phyloP scores from a whole-genome alignment of 1,140 invertebrate species.

The Papilio polytes region DNA sequence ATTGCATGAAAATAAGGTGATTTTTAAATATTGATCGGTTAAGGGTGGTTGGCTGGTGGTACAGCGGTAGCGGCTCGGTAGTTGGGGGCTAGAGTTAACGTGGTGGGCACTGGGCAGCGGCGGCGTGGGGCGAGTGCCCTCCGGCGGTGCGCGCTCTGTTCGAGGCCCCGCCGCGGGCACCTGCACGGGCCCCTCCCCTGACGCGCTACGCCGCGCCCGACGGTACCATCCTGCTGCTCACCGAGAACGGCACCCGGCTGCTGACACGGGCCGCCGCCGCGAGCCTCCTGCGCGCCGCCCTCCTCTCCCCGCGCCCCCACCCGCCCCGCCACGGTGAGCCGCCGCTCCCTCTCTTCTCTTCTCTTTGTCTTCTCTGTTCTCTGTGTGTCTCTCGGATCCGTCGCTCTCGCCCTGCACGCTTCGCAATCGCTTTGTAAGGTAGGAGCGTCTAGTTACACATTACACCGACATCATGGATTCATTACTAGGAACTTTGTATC shows the following conservation, averaged over 20 bases:
- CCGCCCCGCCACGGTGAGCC: constrained; percentile 82
- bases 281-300: constrained; percentile 80
- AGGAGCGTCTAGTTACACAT: constrained; percentile 61
- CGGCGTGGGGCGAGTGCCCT: constrained; percentile 74
- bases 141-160: constrained; percentile 74
- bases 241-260: constrained; percentile 82
- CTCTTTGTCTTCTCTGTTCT: no score
- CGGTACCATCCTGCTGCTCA: constrained; percentile 82
- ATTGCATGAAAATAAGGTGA: neutral
- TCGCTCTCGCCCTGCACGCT: constrained; percentile 80
- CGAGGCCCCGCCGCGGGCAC: constrained; percentile 62
- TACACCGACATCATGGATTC: constrained; percentile 18
- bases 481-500: neutral
- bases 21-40: constrained; percentile 53
- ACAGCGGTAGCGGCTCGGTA: constrained; percentile 62
- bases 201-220: constrained; percentile 80
- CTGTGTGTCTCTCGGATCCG: constrained; percentile 43
- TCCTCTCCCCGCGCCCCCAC: constrained; percentile 80
- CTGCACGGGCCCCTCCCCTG: constrained; percentile 66
- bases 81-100: constrained; percentile 70
- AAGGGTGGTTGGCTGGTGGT: constrained; percentile 64
- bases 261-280: constrained; percentile 80
- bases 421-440: constrained; percentile 80
- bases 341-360: constrained; percentile 39
- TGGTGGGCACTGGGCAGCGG: constrained; percentile 80